These are phyloP conservation scores for Holotrichia oblita DNA, from an alignment of 1,140 invertebrate genomes.

Conservation along the genomic window DNA sequence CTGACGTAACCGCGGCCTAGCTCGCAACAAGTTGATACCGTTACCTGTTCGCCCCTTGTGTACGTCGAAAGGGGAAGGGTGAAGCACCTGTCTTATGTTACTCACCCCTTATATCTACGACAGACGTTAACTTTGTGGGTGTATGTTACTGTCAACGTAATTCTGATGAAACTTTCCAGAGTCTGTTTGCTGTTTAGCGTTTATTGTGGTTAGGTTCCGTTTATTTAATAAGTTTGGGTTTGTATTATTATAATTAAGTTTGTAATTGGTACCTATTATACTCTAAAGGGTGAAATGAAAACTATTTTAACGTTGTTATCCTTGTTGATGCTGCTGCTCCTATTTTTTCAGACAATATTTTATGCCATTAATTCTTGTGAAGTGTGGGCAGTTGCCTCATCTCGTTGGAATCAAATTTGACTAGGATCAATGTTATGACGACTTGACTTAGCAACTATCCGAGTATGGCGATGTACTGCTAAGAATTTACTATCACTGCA, in stretches of 20 bases:
- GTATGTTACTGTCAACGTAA: neutral
- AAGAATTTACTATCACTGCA: no score
- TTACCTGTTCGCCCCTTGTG: neutral
- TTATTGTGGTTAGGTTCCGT: neutral
- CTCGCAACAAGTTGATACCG: constrained; percentile 24
- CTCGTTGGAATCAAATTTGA: no score
- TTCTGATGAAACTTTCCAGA: neutral
- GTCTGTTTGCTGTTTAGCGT: neutral
- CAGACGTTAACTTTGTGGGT: neutral
- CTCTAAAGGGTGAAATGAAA: no score
- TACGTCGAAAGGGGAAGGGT: neutral
- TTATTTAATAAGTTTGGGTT: neutral
- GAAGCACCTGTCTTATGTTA: constrained; percentile 18
- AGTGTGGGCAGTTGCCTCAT: no score
- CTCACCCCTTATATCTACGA: neutral
- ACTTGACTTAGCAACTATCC: no score
- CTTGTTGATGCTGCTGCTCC: no score
- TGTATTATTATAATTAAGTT: neutral
- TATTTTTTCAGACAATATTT: no score
- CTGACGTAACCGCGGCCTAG: neutral
- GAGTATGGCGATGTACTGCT: no score
- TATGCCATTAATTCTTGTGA: no score
- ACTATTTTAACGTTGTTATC: no score
- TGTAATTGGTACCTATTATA: no score
- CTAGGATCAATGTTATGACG: no score